A percentile compares a stretch with the other conserved stretches of the same genome.
These are phyloP conservation scores for Chamaea fasciata DNA, from an alignment of 2,113 vertebrate species.

Conservation along the genomic window DNA sequence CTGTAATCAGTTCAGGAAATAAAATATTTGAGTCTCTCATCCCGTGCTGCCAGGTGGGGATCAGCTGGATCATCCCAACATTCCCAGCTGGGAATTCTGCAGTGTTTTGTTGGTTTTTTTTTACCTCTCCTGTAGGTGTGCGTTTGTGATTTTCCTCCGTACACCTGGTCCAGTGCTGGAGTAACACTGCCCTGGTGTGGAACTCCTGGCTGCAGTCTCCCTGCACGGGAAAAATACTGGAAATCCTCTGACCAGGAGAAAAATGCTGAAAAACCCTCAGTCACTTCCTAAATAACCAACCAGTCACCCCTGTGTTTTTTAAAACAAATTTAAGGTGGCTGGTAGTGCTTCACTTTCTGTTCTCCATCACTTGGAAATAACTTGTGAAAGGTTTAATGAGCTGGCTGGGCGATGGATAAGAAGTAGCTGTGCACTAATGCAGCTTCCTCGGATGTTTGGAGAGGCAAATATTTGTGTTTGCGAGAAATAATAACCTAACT, in stretches of 20 bases:
- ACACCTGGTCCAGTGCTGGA: rapidly evolving
- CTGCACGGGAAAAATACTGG: no score
- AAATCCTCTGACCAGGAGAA: no score
- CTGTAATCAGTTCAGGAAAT: background rate
- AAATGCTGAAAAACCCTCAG: background rate
- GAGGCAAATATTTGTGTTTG: constrained; percentile 67
- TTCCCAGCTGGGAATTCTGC: no score
- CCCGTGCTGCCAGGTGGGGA: background rate
- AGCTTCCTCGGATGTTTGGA: constrained; percentile 15
- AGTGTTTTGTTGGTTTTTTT: background rate
- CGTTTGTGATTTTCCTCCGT: background rate
- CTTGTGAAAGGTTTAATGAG: constrained; percentile 35
- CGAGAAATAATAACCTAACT: constrained; percentile 66
- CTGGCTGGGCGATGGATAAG: constrained; percentile 28
- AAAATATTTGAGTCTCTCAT: background rate
- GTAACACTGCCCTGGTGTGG: background rate
- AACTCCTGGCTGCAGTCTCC: background rate
- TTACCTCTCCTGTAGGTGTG: background rate
- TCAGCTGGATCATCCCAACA: background rate
- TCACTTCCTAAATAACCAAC: rapidly evolving
- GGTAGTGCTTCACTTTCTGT: background rate
- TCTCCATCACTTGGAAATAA: constrained; percentile 19
- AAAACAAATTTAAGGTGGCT: background rate
- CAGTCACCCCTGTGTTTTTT: background rate
- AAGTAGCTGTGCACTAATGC: constrained; percentile 22